Evolutionary conservation across 2,113 vertebrate genomes (phyloP), one percentile per base, ranked within the genome.

Genomic region (Austrofundulus limnaeus): DNA sequence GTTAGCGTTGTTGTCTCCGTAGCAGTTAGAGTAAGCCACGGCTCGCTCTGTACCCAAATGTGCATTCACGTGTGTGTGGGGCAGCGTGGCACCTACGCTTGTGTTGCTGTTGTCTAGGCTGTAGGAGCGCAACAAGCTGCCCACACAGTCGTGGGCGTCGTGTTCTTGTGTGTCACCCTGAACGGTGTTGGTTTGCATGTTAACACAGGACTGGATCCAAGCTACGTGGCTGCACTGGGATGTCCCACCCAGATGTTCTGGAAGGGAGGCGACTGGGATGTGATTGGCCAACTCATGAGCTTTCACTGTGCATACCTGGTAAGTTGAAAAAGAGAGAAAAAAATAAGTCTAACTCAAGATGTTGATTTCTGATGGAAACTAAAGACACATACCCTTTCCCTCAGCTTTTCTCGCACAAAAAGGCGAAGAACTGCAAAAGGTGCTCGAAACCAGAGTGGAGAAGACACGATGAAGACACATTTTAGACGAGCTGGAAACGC

Each of bases 141-240:
- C 92, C 84, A 94, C 88, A 37, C 92, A 94, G 80, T 94, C 93
- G 1, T 89, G 88, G 1, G 73, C 61, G 69, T 88, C 86, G 0
- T 88, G 82, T 50, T 77, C 74, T 57, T 58, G 69, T 41, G 71
- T 72, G 49, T 87, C 80, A 41, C 88, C 88, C 54, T 77, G 81
- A 61, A 78, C 66, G 58, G 71, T 70, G 78, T 89, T 83, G 52
- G 86, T 83, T 37, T 87, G 87, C 11, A 83, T 60, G 54, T 94
- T 94, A 52, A 94, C 87, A 39, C 93, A 94, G 10, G 92, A 91
- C 80, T 94, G 93, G 76, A 94, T 93, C 93, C 92, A 94, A 21
- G 92, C 92, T 65, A 94, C 85, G 21, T 94, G 93, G 79, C 86
- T 93, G 46, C 92, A 93, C 82, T 90, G 88, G 50, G 90, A 93